phyloP scores from a whole-genome alignment of 2,888 invertebrate genomes.

The Scaptomyza caliginosa region DNA sequence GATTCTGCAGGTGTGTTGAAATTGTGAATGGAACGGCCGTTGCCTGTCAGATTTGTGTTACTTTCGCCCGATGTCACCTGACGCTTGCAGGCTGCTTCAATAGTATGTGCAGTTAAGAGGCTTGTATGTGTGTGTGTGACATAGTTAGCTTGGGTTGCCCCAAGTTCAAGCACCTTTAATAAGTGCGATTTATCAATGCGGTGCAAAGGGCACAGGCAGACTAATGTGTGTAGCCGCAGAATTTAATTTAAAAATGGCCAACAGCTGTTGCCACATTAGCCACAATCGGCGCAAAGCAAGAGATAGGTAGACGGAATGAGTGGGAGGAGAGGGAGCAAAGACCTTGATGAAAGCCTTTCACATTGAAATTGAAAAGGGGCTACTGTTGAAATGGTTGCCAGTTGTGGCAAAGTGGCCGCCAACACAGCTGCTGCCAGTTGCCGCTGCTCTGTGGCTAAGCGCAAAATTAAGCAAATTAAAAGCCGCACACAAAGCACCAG shows the following conservation, averaged over 20 bases:
- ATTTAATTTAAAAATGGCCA: slow-evolving; percentile 55
- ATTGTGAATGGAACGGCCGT: slow-evolving; percentile 12
- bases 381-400: slow-evolving; percentile 35
- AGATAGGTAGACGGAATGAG: background rate
- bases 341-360: slow-evolving; percentile 55
- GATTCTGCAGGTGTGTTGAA: background rate
- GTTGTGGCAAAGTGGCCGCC: slow-evolving; percentile 49
- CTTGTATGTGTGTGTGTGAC: slow-evolving; percentile 8
- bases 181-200: slow-evolving; percentile 61
- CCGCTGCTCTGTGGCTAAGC: slow-evolving; percentile 62
- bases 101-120: slow-evolving; percentile 5
- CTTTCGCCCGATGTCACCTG: slow-evolving; percentile 20
- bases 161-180: slow-evolving; percentile 25
- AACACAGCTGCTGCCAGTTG: slow-evolving; percentile 23
- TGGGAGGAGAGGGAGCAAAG: background rate
- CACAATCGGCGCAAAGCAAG: slow-evolving; percentile 18
- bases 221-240: slow-evolving; percentile 28
- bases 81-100: slow-evolving; percentile 4
- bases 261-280: slow-evolving; percentile 74
- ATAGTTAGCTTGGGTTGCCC: background rate
- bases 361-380: slow-evolving; percentile 54
- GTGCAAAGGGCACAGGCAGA: slow-evolving; percentile 17
- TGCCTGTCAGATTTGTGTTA: slow-evolving; percentile 28
- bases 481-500: slow-evolving; percentile 68
- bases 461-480: slow-evolving; percentile 79